A percentile compares a stretch with the other conserved stretches of the same genome.
phyloP scores from a whole-genome alignment of 1,140 invertebrate genomes.

The Cotesia vestalis region DNA sequence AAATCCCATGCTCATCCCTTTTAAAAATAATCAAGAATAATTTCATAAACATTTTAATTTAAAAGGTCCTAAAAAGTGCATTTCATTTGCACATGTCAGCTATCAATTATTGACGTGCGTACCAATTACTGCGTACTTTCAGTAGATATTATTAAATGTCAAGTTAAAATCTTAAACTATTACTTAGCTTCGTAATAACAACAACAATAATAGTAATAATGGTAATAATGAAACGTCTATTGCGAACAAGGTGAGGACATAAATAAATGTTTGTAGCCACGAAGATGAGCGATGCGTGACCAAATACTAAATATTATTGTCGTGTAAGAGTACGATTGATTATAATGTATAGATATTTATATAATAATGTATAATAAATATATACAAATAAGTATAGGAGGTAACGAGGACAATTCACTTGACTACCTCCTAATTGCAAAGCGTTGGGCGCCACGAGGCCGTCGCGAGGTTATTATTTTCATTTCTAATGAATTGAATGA shows the following conservation, averaged over 20 bases:
- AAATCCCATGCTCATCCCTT: not conserved
- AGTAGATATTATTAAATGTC: slow-evolving; percentile 1
- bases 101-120: too few relatives aligned
- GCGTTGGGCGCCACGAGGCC: too few relatives aligned
- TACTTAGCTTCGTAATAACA: not conserved
- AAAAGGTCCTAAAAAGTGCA: too few relatives aligned
- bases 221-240: slow-evolving; percentile 27
- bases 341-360: too few relatives aligned
- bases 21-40: not conserved
- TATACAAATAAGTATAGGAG: not conserved
- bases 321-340: not conserved
- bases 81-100: too few relatives aligned
- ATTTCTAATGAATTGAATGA: not conserved
- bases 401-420: too few relatives aligned
- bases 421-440: too few relatives aligned
- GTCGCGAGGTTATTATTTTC: too few relatives aligned
- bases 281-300: slow-evolving; percentile 41
- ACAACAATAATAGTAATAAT: not conserved
- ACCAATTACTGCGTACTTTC: too few relatives aligned
- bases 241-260: slow-evolving; percentile 31
- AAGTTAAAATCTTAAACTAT: not conserved
- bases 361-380: not conserved
- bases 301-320: slow-evolving; percentile 11
- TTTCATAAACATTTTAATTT: not conserved
- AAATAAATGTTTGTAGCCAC: slow-evolving; percentile 37